Evolutionary conservation across 37 sponge, comb jelly and placozoan species (phyloP).

Genomic region (Oopsacas minuta): DNA sequence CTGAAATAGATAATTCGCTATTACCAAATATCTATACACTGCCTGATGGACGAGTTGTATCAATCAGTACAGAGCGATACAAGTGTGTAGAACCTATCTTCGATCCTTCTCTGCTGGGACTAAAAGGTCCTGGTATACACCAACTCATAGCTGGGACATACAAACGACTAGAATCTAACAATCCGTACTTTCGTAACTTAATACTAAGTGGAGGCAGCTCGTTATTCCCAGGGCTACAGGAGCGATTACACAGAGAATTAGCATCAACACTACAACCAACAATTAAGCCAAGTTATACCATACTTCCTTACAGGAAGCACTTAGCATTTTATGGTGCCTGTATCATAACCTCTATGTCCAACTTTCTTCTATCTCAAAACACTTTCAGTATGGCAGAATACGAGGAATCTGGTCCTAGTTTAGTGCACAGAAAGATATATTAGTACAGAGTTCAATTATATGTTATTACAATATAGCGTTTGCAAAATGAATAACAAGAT

Average conservation of each 20-base stretch:
- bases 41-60: neutral
- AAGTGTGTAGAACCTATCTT: neutral
- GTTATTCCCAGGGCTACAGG: neutral
- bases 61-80: neutral
- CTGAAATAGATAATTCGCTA: neutral
- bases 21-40: neutral
- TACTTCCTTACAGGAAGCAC: neutral
- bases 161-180: neutral
- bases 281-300: neutral
- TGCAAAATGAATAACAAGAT: too few relatives aligned
- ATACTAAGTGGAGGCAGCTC: neutral
- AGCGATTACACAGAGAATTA: neutral
- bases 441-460: too few relatives aligned
- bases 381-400: neutral
- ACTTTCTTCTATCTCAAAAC: neutral
- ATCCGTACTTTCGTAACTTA: neutral
- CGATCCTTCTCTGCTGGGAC: neutral
- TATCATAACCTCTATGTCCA: neutral
- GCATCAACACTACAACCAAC: neutral
- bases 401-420: neutral
- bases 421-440: neutral
- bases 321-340: neutral
- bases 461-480: too few relatives aligned
- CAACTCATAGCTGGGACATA: neutral
- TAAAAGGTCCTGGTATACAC: neutral